phyloP scores from a whole-genome alignment of 1,140 invertebrate genomes.

The Diachasmimorpha longicaudata region DNA sequence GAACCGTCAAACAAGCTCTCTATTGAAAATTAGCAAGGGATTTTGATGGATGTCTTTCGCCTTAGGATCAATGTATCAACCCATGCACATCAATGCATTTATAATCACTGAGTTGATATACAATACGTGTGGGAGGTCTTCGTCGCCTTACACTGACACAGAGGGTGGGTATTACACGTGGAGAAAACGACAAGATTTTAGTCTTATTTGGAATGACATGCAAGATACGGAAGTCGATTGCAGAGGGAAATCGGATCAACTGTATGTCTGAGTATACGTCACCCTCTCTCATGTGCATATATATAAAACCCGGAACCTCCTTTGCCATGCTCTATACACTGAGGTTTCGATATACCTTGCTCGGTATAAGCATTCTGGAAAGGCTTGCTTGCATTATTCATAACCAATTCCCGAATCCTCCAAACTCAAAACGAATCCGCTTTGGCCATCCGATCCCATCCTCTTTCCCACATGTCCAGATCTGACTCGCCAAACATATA shows the following conservation, averaged over 20 bases:
- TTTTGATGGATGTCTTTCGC: constrained; percentile 33
- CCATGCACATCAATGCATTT: neutral
- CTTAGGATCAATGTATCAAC: constrained; percentile 21
- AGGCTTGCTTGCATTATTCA: constrained; percentile 34
- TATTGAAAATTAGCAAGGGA: constrained; percentile 48
- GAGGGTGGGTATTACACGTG: neutral
- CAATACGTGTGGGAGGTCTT: constrained; percentile 1
- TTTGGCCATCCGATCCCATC: constrained; percentile 1
- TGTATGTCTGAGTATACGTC: neutral
- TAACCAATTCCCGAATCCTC: constrained; percentile 38
- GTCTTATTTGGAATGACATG: neutral
- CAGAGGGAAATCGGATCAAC: constrained; percentile 22
- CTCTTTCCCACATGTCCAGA: neutral
- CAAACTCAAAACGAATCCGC: constrained; percentile 35
- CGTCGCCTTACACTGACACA: neutral
- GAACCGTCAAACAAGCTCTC: constrained; percentile 39
- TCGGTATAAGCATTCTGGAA: constrained; percentile 17
- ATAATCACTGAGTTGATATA: neutral
- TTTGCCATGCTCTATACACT: constrained; percentile 5
- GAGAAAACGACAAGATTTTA: constrained; percentile 1
- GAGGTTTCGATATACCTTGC: neutral
- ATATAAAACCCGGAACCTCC: constrained; percentile 26
- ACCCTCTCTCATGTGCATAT: neutral
- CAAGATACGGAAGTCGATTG: constrained; percentile 13
- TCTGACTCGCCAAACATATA: neutral